Conservation (phyloP, 2,888 invertebrate genomes). For the Tolmerus cingulatus region DNA sequence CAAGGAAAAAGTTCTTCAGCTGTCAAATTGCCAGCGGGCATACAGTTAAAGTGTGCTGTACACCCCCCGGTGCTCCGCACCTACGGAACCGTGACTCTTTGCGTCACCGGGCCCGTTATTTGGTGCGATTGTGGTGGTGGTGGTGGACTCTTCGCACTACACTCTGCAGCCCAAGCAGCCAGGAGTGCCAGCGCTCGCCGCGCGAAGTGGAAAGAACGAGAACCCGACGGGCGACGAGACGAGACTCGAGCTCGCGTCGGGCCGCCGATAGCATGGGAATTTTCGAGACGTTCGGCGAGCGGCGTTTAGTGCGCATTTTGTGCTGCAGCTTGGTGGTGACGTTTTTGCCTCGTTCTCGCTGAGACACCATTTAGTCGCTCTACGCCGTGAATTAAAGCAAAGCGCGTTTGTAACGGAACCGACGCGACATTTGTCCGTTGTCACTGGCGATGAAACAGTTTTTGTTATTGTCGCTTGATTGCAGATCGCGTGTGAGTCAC, state of each 20-base stretch:
- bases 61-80: neutral
- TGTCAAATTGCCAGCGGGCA: slow-evolving; percentile 23
- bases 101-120: neutral
- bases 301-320: slow-evolving; percentile 36
- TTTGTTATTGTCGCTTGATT: neutral
- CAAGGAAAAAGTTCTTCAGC: slow-evolving; percentile 14
- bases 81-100: neutral
- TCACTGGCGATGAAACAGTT: neutral
- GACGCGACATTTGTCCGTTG: neutral
- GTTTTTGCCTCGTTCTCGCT: neutral
- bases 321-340: neutral
- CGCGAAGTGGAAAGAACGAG: neutral
- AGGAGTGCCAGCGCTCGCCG: neutral
- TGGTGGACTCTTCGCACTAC: neutral
- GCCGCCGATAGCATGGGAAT: slow-evolving; percentile 30
- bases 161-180: neutral
- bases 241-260: neutral
- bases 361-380: neutral
- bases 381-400: slow-evolving; percentile 4
- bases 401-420: neutral
- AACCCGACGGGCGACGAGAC: neutral
- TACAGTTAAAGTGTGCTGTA: neutral
- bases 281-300: slow-evolving; percentile 27
- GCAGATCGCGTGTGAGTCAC: slow-evolving; percentile 25
- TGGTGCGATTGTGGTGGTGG: neutral